Evolutionary conservation across 2,888 invertebrate species (phyloP).

Genomic region (Ormia ochracea): DNA sequence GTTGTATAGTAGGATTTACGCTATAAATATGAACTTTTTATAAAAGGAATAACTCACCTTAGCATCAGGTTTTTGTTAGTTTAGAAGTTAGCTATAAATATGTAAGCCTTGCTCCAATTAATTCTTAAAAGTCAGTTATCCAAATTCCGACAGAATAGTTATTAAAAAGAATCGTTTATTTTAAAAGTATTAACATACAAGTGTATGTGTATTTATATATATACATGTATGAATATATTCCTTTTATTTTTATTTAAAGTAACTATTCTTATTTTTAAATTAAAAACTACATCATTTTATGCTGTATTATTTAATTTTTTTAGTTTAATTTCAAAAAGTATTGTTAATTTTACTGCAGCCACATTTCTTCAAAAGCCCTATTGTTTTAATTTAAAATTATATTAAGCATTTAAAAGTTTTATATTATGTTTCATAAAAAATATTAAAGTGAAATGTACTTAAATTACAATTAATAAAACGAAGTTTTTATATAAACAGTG

Average conservation of each 20-base stretch:
- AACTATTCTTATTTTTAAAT: neutral
- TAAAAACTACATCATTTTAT: constrained; percentile 22
- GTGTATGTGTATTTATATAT: too few relatives aligned
- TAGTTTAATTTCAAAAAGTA: constrained; percentile 27
- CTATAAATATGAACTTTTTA: too few relatives aligned
- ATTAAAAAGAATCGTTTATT: too few relatives aligned
- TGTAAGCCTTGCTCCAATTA: too few relatives aligned
- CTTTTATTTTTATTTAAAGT: neutral
- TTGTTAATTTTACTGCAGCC: constrained; percentile 33
- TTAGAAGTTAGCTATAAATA: too few relatives aligned
- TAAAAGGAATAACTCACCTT: too few relatives aligned
- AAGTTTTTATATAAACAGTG: constrained; percentile 16
- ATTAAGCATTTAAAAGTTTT: constrained; percentile 11
- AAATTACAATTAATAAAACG: constrained; percentile 23
- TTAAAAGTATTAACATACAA: too few relatives aligned
- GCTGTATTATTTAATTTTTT: constrained; percentile 4
- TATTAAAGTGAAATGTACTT: constrained; percentile 10
- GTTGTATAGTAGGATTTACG: too few relatives aligned
- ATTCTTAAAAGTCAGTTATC: too few relatives aligned
- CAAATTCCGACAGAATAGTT: too few relatives aligned
- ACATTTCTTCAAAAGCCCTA: constrained; percentile 43
- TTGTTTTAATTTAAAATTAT: constrained; percentile 14
- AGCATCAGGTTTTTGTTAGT: too few relatives aligned
- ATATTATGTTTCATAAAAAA: neutral
- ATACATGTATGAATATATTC: neutral